A percentile compares a stretch with the other conserved stretches of the same genome.
These are phyloP conservation scores for Carterocephalus palaemon DNA, from an alignment of 2,888 invertebrate species.

Conservation along the genomic window DNA sequence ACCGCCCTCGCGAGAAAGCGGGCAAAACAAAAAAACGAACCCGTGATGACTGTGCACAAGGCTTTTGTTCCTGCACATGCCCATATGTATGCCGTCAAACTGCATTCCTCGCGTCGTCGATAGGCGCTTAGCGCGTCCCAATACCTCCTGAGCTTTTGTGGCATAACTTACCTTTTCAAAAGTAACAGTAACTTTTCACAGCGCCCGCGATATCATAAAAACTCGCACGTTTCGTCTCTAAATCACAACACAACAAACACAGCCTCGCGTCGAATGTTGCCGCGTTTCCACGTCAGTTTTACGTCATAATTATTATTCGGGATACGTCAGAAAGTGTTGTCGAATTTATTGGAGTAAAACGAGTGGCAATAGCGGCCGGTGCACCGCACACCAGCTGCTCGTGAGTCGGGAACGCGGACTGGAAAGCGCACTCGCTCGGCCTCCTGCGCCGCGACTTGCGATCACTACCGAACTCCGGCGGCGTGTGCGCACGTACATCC, in stretches of 20 bases:
- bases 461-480: slow-evolving; percentile 58
- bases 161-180: slow-evolving; percentile 76
- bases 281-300: slow-evolving; percentile 50
- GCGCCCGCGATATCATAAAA: slow-evolving; percentile 53
- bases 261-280: slow-evolving; percentile 48
- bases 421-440: slow-evolving; percentile 63
- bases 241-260: slow-evolving; percentile 62
- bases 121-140: slow-evolving; percentile 71
- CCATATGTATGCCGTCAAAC: slow-evolving; percentile 73
- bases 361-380: slow-evolving; percentile 59
- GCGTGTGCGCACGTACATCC: slow-evolving; percentile 59
- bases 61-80: slow-evolving; percentile 75
- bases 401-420: slow-evolving; percentile 69
- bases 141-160: slow-evolving; percentile 70
- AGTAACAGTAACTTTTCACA: slow-evolving; percentile 69
- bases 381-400: slow-evolving; percentile 66
- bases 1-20: slow-evolving; percentile 52
- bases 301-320: slow-evolving; percentile 58
- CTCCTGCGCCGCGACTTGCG: slow-evolving; percentile 55
- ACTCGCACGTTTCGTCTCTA: slow-evolving; percentile 47
- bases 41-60: slow-evolving; percentile 69
- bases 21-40: slow-evolving; percentile 64
- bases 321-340: slow-evolving; percentile 47
- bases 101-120: slow-evolving; percentile 74
- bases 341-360: slow-evolving; percentile 58